These are phyloP conservation scores for Vimba vimba DNA, from an alignment of 2,113 vertebrate species.

Conservation along the genomic window DNA sequence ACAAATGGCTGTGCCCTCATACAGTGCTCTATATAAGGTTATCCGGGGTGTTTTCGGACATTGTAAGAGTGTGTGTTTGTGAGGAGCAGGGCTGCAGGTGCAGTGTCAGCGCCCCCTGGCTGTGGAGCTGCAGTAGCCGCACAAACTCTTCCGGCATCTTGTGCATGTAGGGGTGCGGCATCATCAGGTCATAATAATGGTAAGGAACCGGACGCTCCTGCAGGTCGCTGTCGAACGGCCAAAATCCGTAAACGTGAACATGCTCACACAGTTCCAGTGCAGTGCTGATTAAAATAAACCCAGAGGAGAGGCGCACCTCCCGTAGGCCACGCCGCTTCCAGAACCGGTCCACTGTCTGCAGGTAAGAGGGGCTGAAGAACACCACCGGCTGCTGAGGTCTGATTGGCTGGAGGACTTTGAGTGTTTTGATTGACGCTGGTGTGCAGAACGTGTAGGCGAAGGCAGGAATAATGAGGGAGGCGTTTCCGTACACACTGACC, in stretches of 20 bases:
- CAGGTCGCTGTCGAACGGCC: slow-evolving; percentile 48
- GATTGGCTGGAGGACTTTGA: slow-evolving; percentile 23
- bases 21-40: background rate
- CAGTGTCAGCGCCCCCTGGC: slow-evolving; percentile 48
- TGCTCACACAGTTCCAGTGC: slow-evolving; percentile 51
- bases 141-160: slow-evolving; percentile 56
- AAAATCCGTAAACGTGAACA: slow-evolving; percentile 56
- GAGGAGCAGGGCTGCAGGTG: slow-evolving; percentile 35
- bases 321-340: slow-evolving; percentile 41
- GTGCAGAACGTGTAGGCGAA: slow-evolving; percentile 39
- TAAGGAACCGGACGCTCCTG: background rate
- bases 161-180: slow-evolving; percentile 15
- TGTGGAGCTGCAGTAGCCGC: slow-evolving; percentile 49
- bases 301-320: slow-evolving; percentile 40
- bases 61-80: background rate
- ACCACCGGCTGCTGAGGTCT: slow-evolving; percentile 41
- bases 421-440: background rate
- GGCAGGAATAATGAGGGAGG: slow-evolving; percentile 44
- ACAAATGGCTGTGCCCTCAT: too few relatives aligned
- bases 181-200: slow-evolving; percentile 50
- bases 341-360: background rate
- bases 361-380: slow-evolving; percentile 52
- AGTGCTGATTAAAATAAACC: slow-evolving; percentile 45
- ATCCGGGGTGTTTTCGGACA: too few relatives aligned
- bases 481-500: slow-evolving; percentile 31